These are phyloP conservation scores for Pachypanchax playfairii DNA, from an alignment of 2,113 vertebrate species.

Conservation along the genomic window DNA sequence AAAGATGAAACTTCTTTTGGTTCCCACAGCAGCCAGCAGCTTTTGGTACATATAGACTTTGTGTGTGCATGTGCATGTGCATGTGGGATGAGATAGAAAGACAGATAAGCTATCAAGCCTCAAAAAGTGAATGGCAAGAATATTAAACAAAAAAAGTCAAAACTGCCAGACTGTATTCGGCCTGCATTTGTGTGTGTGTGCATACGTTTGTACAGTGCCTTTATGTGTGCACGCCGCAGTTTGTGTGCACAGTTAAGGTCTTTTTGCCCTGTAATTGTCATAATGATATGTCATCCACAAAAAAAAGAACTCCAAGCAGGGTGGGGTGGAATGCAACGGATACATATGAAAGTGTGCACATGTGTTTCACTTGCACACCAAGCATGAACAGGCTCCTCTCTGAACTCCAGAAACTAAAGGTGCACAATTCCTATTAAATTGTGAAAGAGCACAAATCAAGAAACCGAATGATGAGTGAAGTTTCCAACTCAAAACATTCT, in stretches of 20 bases:
- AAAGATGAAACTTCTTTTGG: constrained; percentile 62
- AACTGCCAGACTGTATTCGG: constrained; percentile 24
- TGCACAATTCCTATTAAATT: constrained; percentile 10
- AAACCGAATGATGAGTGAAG: constrained; percentile 23
- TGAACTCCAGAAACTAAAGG: constrained; percentile 28
- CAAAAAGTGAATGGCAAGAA: not conserved
- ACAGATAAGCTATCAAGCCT: not conserved
- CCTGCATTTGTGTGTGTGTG: constrained; percentile 17
- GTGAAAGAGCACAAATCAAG: constrained; percentile 15
- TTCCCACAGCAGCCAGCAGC: constrained; percentile 67
- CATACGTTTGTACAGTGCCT: constrained; percentile 6
- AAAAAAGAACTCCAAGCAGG: constrained; percentile 60
- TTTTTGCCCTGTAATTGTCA: constrained; percentile 73
- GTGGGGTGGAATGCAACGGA: constrained; percentile 68
- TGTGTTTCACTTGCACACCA: constrained; percentile 30
- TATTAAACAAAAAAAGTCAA: not conserved
- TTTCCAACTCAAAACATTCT: no score
- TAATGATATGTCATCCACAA: constrained; percentile 76
- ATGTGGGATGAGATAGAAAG: not conserved
- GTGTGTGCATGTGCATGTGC: constrained; percentile 22
- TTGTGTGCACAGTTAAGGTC: constrained; percentile 39
- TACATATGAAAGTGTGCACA: constrained; percentile 34
- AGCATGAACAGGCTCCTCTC: constrained; percentile 63
- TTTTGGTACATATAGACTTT: constrained; percentile 58
- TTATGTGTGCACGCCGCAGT: constrained; percentile 19